Conservation (phyloP, 2,797 vertebrate species). For the Platalea minor region DNA sequence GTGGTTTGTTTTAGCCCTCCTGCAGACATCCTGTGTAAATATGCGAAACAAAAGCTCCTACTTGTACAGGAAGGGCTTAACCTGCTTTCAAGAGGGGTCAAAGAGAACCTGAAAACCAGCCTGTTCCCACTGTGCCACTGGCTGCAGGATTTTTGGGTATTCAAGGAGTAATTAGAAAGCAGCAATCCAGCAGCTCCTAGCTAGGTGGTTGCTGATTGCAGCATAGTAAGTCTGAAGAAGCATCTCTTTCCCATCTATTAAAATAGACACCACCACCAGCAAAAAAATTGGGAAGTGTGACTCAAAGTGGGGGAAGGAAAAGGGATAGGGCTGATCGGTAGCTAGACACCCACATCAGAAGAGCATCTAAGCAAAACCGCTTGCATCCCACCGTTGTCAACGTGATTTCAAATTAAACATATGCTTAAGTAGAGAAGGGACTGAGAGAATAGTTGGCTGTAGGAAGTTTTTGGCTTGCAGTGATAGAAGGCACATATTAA, state of each 20-base stretch:
- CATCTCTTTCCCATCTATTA: background rate
- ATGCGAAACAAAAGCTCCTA: background rate
- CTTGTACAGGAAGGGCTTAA: background rate
- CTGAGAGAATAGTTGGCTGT: background rate
- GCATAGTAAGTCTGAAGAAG: background rate
- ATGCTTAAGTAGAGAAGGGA: background rate
- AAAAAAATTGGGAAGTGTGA: background rate
- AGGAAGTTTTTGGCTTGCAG: conserved; percentile 7
- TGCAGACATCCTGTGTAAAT: background rate
- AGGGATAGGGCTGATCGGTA: background rate
- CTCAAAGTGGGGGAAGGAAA: conserved; percentile 47
- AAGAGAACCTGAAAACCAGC: background rate
- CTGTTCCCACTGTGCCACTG: background rate
- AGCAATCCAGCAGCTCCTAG: background rate
- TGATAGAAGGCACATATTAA: background rate
- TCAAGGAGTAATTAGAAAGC: background rate
- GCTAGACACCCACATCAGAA: conserved; percentile 49
- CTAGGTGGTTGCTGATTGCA: background rate
- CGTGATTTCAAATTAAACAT: background rate
- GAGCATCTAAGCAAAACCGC: background rate
- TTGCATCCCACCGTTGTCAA: background rate
- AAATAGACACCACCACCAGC: conserved; percentile 11
- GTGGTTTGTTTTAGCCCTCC: background rate
- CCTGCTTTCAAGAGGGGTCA: background rate
- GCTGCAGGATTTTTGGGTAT: background rate